These are phyloP conservation scores for Agraylea sexmaculata DNA, from an alignment of 1,140 invertebrate genomes.

Conservation along the genomic window DNA sequence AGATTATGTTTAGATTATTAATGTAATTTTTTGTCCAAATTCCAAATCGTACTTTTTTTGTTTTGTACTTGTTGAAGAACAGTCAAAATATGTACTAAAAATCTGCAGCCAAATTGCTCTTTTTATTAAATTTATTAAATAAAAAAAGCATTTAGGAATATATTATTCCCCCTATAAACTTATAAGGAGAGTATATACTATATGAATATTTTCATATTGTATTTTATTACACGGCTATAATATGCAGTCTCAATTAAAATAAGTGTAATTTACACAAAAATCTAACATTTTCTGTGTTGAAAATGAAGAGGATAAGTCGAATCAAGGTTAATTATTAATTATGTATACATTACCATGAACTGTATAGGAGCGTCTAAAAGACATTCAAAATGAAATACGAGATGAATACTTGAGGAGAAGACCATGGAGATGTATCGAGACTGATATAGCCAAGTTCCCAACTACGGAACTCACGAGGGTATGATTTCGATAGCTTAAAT, in stretches of 20 bases:
- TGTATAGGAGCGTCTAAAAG: constrained; percentile 26
- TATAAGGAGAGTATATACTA: not conserved
- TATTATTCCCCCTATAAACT: not conserved
- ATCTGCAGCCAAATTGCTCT: not conserved
- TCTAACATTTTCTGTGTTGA: too few species aligned
- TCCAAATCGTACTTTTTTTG: not conserved
- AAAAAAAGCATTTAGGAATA: not conserved
- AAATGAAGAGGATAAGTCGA: too few species aligned
- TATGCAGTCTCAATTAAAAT: too few species aligned
- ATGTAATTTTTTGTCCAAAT: not conserved
- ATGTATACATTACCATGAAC: not conserved
- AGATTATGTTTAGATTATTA: too few species aligned
- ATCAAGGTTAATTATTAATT: not conserved
- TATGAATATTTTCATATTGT: not conserved
- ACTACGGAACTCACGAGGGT: constrained; percentile 30
- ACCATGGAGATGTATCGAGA: constrained; percentile 35
- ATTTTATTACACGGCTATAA: too few species aligned
- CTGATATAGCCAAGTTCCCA: constrained; percentile 33
- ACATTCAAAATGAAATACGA: constrained; percentile 28
- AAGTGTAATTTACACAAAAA: too few species aligned
- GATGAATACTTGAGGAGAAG: constrained; percentile 28
- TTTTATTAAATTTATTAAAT: not conserved
- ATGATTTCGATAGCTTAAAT: constrained; percentile 10
- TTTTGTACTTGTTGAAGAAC: not conserved
- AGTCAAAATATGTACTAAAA: not conserved